Base-by-base conservation (phyloP, 2,113 vertebrate genomes). In the Myocastor coypus region DNA sequence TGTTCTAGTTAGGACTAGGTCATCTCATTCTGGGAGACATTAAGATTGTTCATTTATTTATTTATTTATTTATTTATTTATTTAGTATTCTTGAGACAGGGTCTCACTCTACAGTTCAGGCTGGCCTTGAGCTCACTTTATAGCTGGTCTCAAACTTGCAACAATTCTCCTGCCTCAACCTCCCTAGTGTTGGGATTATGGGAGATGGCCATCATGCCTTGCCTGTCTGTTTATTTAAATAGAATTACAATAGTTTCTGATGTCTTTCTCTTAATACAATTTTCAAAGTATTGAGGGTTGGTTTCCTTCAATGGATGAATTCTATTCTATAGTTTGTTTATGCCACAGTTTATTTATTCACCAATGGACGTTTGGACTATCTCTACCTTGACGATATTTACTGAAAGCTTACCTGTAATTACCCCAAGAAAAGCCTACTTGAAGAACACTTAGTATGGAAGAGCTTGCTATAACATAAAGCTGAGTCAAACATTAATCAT, bases 341-440 rank as follows among this genome's bases (percentile, higher is more conserved):
- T 69, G 7, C 6, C 64, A 28, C 5, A 34, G 20, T 85, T 34
- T 85, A 24, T 93, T 75, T 83, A 30, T 75, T 59, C 22, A 42
- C 46, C 77, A 57, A 42, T 71, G n/a, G 7, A 10, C 37, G 24
- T 92, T 91, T 95, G 66, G 32, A 2, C 64, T 52, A 3, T 71
- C 95, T 92, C 28, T 59, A 26, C 22, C 94, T 97, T 97, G 63
- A 96, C 97, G 95, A 97, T 98, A 97, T 93, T 97, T 75, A 26
- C 10, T 77, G 11, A 59, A 97, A 8, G 83, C 83, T 91, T 98
- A 96, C 97, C 97, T 98, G 92, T 98, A 97, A 98, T 97, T 97
- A 98, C 96, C 97, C 95, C 93, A 92, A 97, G 97, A 97, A 97
- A 97, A 94, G 34, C 94, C 97, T 96, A 92, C 97, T 98, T 96